Base-by-base conservation (phyloP, 1,140 invertebrate genomes). In the Drosophila fuyamai region DNA sequence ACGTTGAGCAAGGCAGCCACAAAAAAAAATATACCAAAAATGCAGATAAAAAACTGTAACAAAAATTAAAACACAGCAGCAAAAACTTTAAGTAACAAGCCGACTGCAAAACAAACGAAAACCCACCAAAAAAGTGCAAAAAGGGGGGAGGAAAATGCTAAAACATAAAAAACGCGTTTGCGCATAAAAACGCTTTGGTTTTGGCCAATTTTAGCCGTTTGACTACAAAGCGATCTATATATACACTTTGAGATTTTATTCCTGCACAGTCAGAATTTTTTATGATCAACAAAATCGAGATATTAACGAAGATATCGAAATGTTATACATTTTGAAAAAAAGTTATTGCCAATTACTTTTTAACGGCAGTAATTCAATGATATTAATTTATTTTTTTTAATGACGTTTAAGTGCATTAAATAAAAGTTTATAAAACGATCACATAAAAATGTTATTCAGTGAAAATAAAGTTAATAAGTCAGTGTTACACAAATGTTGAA, bases 101-200 rank as follows among this genome's bases (percentile, higher is more conserved):
- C 48, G 50, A 55, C 29, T 41, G 70, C 38, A 47, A 59, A 51
- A 44, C 74, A 48, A 67, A 61, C 27, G 65, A 76, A 58, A 66
- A 56, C 8, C 27, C 9, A 51, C 50, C 40, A 66, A 36, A 48
- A 67, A 67, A 47, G 38, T 14, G 36, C 66, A 71, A 57, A 48
- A 35, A 35, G 60, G 60, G 65, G 67, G 67, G 51, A 57, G 57
- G 46, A 82, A 81, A 88, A 88, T 81, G 83, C 67, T 86, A 76
- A 88, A 88, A 83, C 79, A 88, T 88, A 82, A 88, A 58, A 83
- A 86, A 86, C 83, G 83, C 86, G 86, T 90, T 90, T 89, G 84
- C 65, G 77, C 72, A 80, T 84, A 80, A 71, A 71, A 68, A 68
- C 54, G 53, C 35, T 81, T 77, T 71, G 60, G 68, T 75, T 85